Conservation (phyloP, 2,113 vertebrate species). For the Tamias sibiricus region DNA sequence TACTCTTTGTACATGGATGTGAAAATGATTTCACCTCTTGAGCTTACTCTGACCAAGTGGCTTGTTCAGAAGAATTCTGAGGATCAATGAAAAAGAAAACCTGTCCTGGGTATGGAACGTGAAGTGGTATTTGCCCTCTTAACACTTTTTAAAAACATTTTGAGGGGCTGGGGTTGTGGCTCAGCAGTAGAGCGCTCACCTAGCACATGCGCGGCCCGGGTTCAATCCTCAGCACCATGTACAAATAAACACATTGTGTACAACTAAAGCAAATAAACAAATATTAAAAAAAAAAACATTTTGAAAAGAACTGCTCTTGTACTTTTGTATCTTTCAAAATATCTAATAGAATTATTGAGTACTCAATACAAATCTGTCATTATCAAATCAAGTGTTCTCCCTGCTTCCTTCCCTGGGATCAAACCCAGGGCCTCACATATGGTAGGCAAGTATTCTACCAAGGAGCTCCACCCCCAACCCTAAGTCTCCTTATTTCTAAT, state of each 20-base stretch:
- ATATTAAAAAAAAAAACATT: background rate
- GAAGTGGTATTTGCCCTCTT: background rate
- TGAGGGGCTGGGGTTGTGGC: no score
- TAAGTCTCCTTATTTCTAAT: constrained; percentile 37
- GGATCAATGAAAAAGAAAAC: background rate
- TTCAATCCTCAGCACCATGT: no score
- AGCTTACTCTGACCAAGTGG: background rate
- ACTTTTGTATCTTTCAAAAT: constrained; percentile 45
- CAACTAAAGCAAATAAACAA: no score
- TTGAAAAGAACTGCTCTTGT: background rate
- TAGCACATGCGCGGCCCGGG: no score
- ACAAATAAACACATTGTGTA: no score
- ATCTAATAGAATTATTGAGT: background rate
- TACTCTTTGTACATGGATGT: background rate
- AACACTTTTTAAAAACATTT: background rate
- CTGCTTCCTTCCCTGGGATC: background rate
- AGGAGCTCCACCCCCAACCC: background rate
- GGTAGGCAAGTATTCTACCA: background rate
- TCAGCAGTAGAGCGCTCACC: no score
- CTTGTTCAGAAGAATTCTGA: background rate
- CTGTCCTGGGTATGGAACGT: background rate
- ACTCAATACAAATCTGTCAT: background rate
- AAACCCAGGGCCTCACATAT: background rate
- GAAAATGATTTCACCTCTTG: background rate
- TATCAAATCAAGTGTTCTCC: background rate